Evolutionary conservation across 2,797 vertebrate species (phyloP).

Genomic region (Poecilia velifera): DNA sequence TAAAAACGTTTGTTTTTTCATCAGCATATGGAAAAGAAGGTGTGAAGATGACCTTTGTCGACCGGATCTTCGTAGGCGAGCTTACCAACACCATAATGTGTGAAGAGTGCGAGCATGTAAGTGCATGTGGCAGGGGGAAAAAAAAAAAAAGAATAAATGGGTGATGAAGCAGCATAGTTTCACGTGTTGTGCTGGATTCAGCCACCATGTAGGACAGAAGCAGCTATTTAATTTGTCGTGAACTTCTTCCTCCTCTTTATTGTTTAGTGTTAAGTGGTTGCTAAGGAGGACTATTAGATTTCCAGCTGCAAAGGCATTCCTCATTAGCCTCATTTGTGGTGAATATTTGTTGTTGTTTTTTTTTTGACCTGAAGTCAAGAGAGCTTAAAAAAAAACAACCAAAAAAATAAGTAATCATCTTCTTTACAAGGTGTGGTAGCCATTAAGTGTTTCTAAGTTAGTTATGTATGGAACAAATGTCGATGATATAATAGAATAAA

Average conservation of each 20-base stretch:
- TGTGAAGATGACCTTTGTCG: conserved; percentile 97
- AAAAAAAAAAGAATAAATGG: neutral
- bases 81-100: conserved; percentile 99
- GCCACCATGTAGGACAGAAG: neutral
- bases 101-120: conserved; percentile 97
- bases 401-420: neutral
- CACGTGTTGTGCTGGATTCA: neutral
- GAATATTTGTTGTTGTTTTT: neutral
- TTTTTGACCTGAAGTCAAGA: conserved; percentile 11
- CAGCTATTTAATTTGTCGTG: conserved; percentile 4
- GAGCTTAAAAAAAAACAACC: neutral
- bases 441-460: conserved; percentile 5
- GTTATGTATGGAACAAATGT: neutral
- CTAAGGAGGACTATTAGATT: neutral
- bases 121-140: conserved; percentile 54
- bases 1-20: conserved; percentile 9
- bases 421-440: conserved; percentile 8
- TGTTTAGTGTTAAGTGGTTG: conserved; percentile 1
- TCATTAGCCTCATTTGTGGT: neutral
- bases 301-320: conserved; percentile 5
- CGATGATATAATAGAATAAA: conserved; percentile 1
- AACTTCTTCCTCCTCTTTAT: neutral
- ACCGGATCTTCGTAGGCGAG: conserved; percentile 98
- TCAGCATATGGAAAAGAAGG: conserved; percentile 97
- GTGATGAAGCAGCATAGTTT: neutral